Base-by-base conservation (phyloP, 2,888 invertebrate species). In the Tenthredo distinguenda region DNA sequence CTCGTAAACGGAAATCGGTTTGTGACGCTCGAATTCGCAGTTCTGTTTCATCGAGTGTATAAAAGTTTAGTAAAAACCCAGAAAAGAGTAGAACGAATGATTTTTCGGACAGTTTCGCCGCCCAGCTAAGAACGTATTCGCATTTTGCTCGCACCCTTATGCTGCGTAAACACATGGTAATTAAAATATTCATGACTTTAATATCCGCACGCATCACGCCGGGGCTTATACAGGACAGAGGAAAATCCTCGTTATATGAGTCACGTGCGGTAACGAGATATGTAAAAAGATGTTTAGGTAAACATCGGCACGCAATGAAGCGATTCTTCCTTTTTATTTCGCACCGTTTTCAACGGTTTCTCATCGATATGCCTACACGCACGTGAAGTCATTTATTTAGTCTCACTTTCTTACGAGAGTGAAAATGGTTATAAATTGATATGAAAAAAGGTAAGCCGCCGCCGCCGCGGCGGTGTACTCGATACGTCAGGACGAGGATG, bases 401-500 rank as follows among this genome's bases (percentile, higher is more conserved):
- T 55, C 55, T 55, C n/a, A 55, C 55, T 55, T 55, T 55, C 18
- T 55, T 55, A 18, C n/a, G 55, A 55, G 18, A 55, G 55, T 55
- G 55, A 55, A 55, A 55, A 55, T 55, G 55, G 55, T 55, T n/a
- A 55, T 55, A 55, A 55, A n/a, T 55, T 15, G 65, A 68, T 68
- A 68, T 68, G 26, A 68, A 68, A 65, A 65, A 47, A 68, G 68
- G 15, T 21, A 26, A 40, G 26, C 15, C 71, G 50, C n/a, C n/a
- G n/a, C 55, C 7, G 55, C 43, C 0, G 83, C 68, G 74, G 74
- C 83, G 83, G 65, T 83, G 83, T 71, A 83, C 83, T 83, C 68
- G 83, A 83, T 83, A 83, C 83, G 83, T 83, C 83, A 83, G 83
- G 81, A 62, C n/a, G 71, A 83, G 68, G 68, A 83, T 83, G 83